These are phyloP conservation scores for Grammomys dolichurus DNA, from an alignment of 2,113 vertebrate species.

Conservation along the genomic window DNA sequence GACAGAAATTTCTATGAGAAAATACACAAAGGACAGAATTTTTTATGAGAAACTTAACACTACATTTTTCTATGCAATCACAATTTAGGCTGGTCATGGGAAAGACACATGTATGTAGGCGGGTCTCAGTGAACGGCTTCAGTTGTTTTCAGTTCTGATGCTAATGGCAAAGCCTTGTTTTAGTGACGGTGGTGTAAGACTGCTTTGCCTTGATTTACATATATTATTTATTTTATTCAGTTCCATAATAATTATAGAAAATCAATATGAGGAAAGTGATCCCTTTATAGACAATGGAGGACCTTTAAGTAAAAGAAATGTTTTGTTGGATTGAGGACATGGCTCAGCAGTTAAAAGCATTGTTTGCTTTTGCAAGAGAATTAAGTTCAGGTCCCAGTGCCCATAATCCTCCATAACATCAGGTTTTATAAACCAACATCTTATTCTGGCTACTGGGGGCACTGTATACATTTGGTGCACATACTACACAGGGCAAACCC, in stretches of 20 bases:
- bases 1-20: background rate
- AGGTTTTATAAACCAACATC: background rate
- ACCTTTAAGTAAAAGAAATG: background rate
- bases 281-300: background rate
- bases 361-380: background rate
- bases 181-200: background rate
- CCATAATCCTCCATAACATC: no score
- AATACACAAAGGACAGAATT: no score
- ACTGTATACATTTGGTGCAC: no score
- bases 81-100: background rate
- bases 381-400: background rate
- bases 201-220: background rate
- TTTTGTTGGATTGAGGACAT: background rate
- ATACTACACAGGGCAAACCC: background rate
- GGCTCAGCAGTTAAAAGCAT: background rate
- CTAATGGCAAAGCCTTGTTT: background rate
- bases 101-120: background rate
- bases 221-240: conserved; percentile 2
- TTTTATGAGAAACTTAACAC: background rate
- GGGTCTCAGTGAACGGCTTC: background rate
- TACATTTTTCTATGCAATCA: background rate
- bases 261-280: background rate
- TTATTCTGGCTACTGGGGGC: background rate
- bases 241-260: background rate
- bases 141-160: background rate